Evolutionary conservation across 2,888 invertebrate genomes (phyloP).

Genomic region (Drosophila emarginata): DNA sequence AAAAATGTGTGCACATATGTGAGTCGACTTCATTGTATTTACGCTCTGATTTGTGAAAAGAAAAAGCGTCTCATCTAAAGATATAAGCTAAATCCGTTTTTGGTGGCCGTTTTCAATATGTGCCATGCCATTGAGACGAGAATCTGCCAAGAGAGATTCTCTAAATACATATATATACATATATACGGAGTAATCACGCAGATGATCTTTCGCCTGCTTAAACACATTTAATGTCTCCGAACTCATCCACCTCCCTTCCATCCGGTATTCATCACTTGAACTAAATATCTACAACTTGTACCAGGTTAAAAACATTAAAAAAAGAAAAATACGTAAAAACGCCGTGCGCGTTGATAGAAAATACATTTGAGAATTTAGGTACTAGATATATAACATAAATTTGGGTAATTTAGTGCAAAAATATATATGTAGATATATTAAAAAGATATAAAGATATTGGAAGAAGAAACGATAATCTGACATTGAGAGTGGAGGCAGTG

Average conservation of each 20-base stretch:
- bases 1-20: constrained; percentile 31
- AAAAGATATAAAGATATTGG: no score
- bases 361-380: constrained; percentile 30
- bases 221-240: constrained; percentile 37
- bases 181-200: constrained; percentile 68
- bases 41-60: constrained; percentile 69
- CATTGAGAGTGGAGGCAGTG: constrained; percentile 36
- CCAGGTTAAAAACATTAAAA: constrained; percentile 24
- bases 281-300: neutral
- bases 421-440: neutral
- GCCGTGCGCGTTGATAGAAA: constrained; percentile 33
- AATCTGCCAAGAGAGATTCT: constrained; percentile 26
- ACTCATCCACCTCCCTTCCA: no score
- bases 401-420: constrained; percentile 54
- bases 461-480: neutral
- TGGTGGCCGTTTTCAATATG: constrained; percentile 55
- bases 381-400: constrained; percentile 49
- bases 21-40: constrained; percentile 70
- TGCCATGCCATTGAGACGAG: constrained; percentile 64
- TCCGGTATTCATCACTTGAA: no score
- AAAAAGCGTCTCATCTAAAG: constrained; percentile 40
- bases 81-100: constrained; percentile 62
- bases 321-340: neutral
- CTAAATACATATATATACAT: constrained; percentile 26
- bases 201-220: constrained; percentile 60